Base-by-base conservation (phyloP, 2,888 invertebrate genomes). In the Scelioninae gen. 2 region DNA sequence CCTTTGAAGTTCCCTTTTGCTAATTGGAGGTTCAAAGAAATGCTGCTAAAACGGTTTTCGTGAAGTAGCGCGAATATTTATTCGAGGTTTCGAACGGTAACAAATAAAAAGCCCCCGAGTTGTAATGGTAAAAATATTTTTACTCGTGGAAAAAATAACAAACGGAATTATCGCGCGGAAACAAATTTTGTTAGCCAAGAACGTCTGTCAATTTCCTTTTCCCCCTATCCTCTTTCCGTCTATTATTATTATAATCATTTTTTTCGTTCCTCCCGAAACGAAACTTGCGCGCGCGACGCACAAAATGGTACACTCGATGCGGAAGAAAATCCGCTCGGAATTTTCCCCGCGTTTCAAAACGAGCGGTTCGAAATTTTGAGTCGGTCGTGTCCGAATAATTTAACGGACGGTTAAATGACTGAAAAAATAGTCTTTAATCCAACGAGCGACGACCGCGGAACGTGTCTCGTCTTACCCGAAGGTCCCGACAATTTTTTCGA, bases 401-500 rank as follows among this genome's bases (percentile, higher is more conserved):
- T 55, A 22, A 37, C 16, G 64, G 48, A 9, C 25, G 53, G 52
- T 60, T 61, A 39, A 60, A 46, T 53, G 31, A 35, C 33, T 71
- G 28, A 22, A 22, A 71, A 71, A 71, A 71, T 58, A 60, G 53
- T 41, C 16, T 60, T 31, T 58, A 65, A 71, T 71, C 58, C 52
- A 28, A 15, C 57, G 57, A 13, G 19, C 50, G n/a, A 37, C 50
- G 50, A 70, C 63, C 63, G 43, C 55, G 39, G 31, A 6, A 50
- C 57, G 52, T 50, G n/a, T 35, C 58, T 41, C 46, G 18, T 13
- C 28, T 61, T 31, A 25, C 33, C 22, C 9, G 22, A 16, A 35
- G 10, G 9, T 45, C 48, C 37, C 9, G 37, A 43, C 22, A 46
- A 78, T 75, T 79, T 76, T 79, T 79, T 78, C 74, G 76, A 68